These are phyloP conservation scores for Aphelenchoides fujianensis DNA, from an alignment of 1,140 invertebrate species.

Conservation along the genomic window DNA sequence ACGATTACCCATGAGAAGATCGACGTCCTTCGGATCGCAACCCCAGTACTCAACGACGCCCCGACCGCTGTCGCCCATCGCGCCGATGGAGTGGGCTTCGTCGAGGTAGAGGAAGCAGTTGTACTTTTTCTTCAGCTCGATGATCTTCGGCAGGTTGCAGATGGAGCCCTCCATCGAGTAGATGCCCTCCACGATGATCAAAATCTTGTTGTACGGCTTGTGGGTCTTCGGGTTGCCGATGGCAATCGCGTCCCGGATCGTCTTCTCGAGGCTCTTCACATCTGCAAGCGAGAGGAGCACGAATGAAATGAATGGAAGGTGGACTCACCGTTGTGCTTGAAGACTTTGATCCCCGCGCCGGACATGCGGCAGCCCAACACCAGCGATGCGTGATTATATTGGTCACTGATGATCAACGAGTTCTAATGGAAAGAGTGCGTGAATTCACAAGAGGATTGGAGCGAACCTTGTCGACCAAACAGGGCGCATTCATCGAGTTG, in stretches of 20 bases:
- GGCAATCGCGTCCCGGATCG: conserved; percentile 74
- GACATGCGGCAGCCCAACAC: conserved; percentile 86
- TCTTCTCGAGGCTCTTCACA: conserved; percentile 77
- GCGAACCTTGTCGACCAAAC: conserved; percentile 71
- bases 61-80: conserved; percentile 70
- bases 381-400: conserved; percentile 92
- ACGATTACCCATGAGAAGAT: conserved; percentile 89
- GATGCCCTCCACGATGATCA: conserved; percentile 90
- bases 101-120: conserved; percentile 85
- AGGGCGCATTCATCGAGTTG: conserved; percentile 87
- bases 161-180: conserved; percentile 95
- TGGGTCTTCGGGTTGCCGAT: conserved; percentile 74
- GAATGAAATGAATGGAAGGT: neutral
- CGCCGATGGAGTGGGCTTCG: conserved; percentile 75
- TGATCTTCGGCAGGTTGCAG: conserved; percentile 79
- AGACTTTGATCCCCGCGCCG: conserved; percentile 79
- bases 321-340: conserved; percentile 73
- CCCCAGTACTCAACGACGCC: conserved; percentile 84
- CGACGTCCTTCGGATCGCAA: conserved; percentile 80
- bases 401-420: conserved; percentile 83
- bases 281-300: conserved; percentile 70
- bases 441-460: too few relatives aligned
- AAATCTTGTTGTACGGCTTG: conserved; percentile 83
- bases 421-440: too few relatives aligned
- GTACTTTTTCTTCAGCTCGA: conserved; percentile 89